phyloP scores from a whole-genome alignment of 2,888 invertebrate genomes.

The Dicranocentrus wangi region DNA sequence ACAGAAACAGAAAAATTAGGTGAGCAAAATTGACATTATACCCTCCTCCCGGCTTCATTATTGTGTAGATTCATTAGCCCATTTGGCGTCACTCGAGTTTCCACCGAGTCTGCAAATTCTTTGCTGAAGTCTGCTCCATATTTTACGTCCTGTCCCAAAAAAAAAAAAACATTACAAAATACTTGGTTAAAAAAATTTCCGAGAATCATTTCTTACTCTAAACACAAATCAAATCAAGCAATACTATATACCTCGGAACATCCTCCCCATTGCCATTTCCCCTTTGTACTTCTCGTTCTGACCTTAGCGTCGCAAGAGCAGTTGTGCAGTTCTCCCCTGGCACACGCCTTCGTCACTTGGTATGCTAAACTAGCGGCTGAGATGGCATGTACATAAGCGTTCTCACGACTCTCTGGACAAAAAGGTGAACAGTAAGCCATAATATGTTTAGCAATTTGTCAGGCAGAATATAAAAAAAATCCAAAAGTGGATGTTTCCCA shows the following conservation, averaged over 20 bases:
- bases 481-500: neutral
- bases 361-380: conserved; percentile 92
- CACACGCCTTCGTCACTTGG: conserved; percentile 89
- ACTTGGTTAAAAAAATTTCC: neutral
- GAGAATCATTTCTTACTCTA: too few relatives aligned
- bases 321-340: conserved; percentile 88
- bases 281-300: conserved; percentile 81
- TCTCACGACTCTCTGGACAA: conserved; percentile 87
- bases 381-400: conserved; percentile 91
- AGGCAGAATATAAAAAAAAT: too few relatives aligned
- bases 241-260: conserved; percentile 92
- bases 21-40: too few relatives aligned
- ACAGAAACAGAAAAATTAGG: too few relatives aligned
- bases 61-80: conserved; percentile 93
- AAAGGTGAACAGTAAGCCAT: too few relatives aligned
- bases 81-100: conserved; percentile 78
- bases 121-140: conserved; percentile 90
- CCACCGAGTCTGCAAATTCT: conserved; percentile 89
- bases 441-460: too few relatives aligned
- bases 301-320: conserved; percentile 90
- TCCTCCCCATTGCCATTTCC: conserved; percentile 93
- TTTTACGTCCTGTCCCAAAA: conserved; percentile 82
- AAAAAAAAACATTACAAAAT: too few relatives aligned
- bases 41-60: conserved; percentile 92
- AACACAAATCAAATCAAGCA: conserved; percentile 11